These are phyloP conservation scores for Leptocoma aspasia DNA, from an alignment of 2,113 vertebrate genomes.

Conservation along the genomic window DNA sequence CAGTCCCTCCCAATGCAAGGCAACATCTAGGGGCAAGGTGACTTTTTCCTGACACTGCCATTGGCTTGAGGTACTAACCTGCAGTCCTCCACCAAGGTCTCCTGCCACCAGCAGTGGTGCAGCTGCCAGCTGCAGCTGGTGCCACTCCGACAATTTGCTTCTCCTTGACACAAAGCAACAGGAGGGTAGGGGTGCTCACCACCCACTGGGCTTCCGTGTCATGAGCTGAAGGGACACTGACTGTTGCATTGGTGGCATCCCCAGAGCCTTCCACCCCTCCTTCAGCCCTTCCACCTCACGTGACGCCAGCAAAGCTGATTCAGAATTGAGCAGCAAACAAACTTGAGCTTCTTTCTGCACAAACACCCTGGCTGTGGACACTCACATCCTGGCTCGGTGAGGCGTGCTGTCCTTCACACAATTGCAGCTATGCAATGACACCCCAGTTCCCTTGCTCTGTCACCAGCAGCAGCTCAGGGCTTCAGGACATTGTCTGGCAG, in stretches of 20 bases:
- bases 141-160: background rate
- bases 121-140: too few species aligned
- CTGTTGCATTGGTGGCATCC: rapidly evolving
- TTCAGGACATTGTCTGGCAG: background rate
- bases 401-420: rapidly evolving
- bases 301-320: rapidly evolving
- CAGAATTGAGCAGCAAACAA: background rate
- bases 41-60: background rate
- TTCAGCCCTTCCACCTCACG: background rate
- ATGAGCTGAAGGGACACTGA: background rate
- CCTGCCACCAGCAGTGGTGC: too few species aligned
- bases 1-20: background rate
- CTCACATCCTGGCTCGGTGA: background rate
- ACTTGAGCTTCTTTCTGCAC: background rate
- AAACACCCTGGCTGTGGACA: background rate
- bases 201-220: rapidly evolving
- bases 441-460: rapidly evolving
- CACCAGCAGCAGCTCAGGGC: background rate
- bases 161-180: background rate
- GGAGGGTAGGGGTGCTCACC: background rate
- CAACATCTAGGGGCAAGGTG: background rate
- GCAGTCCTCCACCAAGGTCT: rapidly evolving
- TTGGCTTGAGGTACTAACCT: background rate
- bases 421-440: rapidly evolving
- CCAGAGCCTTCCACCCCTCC: rapidly evolving